These are phyloP conservation scores for Garrulus glandarius DNA, from an alignment of 2,797 vertebrate genomes.

Conservation along the genomic window DNA sequence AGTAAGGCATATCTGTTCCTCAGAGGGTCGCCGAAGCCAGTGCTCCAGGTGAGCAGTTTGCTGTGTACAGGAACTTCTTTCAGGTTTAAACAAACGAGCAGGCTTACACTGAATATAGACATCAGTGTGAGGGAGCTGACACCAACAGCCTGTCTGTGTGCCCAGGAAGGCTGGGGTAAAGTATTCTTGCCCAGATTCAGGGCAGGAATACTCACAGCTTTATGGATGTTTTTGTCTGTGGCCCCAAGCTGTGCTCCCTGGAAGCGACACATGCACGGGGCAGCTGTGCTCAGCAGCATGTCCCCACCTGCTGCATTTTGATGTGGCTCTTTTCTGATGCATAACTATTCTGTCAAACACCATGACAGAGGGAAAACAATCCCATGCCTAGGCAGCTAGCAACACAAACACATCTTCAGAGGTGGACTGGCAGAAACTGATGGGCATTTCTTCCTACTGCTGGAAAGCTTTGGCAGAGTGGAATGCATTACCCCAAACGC, in stretches of 20 bases:
- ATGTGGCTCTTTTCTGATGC: not conserved
- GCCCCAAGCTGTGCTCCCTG: not conserved
- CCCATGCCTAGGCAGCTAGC: not conserved
- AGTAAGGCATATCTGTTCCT: not conserved
- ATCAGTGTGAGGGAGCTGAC: not conserved
- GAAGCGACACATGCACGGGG: not conserved
- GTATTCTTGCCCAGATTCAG: not conserved
- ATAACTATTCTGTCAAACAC: not conserved
- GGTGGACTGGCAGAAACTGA: not conserved
- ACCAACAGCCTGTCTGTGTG: not conserved
- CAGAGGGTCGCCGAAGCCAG: accelerated
- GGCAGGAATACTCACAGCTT: not conserved
- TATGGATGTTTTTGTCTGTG: not conserved
- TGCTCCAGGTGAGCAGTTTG: not conserved
- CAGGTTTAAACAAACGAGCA: not conserved
- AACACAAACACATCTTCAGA: not conserved
- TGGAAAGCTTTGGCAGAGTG: not conserved
- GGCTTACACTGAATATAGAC: not conserved
- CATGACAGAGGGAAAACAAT: not conserved
- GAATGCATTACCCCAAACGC: not conserved
- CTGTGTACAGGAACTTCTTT: not conserved
- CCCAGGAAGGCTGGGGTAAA: not conserved
- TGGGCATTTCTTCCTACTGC: not conserved
- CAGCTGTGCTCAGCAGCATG: not conserved
- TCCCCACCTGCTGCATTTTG: not conserved